phyloP scores from a whole-genome alignment of 2,888 invertebrate genomes.

The Himalopsyche japonica region DNA sequence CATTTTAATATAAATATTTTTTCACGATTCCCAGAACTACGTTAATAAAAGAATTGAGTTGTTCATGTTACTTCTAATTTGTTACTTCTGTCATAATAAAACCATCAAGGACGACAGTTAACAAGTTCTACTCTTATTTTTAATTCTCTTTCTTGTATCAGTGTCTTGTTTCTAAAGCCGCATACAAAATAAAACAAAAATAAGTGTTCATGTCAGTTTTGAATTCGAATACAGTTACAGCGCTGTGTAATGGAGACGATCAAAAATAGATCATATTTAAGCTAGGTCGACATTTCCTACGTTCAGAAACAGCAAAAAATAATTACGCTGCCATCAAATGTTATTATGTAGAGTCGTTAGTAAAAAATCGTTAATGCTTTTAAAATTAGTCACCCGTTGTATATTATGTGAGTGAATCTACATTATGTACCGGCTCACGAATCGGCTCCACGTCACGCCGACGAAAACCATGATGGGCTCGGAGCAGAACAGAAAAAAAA shows the following conservation, averaged over 20 bases:
- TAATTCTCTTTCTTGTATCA: not conserved
- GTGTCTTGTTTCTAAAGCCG: not conserved
- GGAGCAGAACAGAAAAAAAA: constrained; percentile 12
- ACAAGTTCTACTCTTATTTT: not conserved
- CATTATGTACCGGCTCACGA: constrained; percentile 5
- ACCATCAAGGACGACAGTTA: not conserved
- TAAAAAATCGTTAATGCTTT: constrained; percentile 35
- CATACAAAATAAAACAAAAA: not conserved
- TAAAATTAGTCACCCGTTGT: constrained; percentile 34
- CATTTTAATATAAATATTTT: too few relatives aligned
- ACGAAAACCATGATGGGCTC: constrained; percentile 2
- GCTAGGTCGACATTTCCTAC: not conserved
- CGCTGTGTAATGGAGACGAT: not conserved
- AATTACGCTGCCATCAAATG: not conserved
- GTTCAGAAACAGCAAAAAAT: not conserved
- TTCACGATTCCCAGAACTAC: too few relatives aligned
- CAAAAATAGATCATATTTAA: not conserved
- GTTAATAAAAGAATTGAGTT: too few relatives aligned
- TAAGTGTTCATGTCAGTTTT: not conserved
- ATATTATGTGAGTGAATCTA: not conserved
- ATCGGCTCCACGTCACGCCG: constrained; percentile 14
- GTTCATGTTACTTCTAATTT: too few relatives aligned
- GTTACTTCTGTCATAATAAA: too few relatives aligned
- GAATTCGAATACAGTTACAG: not conserved
- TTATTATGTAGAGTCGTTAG: not conserved